Conservation (phyloP, 1,140 invertebrate species). For the Drepana arcuata region DNA sequence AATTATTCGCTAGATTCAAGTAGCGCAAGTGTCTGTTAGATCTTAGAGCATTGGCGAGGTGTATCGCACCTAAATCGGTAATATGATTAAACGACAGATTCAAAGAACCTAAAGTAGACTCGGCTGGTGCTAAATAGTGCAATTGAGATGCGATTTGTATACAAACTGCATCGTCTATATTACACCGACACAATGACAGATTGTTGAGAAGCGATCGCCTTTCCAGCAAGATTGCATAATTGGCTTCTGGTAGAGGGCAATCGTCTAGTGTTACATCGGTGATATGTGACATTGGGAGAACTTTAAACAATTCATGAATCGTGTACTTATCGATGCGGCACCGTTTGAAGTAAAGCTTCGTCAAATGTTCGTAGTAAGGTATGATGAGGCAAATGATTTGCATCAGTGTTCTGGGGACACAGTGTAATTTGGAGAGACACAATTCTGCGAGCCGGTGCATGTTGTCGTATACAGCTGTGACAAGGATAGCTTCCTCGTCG, state of each 20-base stretch:
- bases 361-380: constrained; percentile 22
- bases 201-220: constrained; percentile 13
- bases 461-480: constrained; percentile 20
- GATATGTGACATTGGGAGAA: constrained; percentile 20
- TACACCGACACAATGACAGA: constrained; percentile 32
- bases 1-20: constrained; percentile 45
- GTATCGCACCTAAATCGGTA: constrained; percentile 32
- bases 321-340: constrained; percentile 20
- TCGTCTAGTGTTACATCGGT: constrained; percentile 33
- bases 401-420: constrained; percentile 20
- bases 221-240: constrained; percentile 25
- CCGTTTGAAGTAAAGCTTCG: constrained; percentile 22
- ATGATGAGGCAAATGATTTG: constrained; percentile 22
- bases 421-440: constrained; percentile 11
- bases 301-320: constrained; percentile 29
- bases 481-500: background rate
- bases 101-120: constrained; percentile 23
- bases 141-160: constrained; percentile 24
- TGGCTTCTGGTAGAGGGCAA: constrained; percentile 14
- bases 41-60: constrained; percentile 27
- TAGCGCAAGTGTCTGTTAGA: constrained; percentile 41
- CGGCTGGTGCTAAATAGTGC: constrained; percentile 14
- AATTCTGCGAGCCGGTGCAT: constrained; percentile 27
- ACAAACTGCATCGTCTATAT: constrained; percentile 30
- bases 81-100: constrained; percentile 42